Conservation (phyloP, 2,888 invertebrate species). For the Heliconius cydno region DNA sequence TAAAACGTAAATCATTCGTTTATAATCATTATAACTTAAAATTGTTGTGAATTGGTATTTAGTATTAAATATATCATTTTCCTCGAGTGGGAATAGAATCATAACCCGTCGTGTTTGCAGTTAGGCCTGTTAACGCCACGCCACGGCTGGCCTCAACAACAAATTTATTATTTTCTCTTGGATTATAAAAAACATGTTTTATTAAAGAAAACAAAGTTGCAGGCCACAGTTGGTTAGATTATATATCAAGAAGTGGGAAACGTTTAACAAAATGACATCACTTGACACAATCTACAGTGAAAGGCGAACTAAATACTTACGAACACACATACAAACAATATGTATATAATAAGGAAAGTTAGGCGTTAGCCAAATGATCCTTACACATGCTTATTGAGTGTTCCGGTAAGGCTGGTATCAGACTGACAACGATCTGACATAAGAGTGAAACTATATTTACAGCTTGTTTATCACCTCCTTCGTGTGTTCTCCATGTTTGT, state of each 20-base stretch:
- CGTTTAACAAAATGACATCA: slow-evolving; percentile 40
- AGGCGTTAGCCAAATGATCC: slow-evolving; percentile 45
- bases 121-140: too few relatives aligned
- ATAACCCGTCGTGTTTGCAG: too few relatives aligned
- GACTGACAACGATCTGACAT: slow-evolving; percentile 7
- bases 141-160: too few relatives aligned
- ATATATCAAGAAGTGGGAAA: slow-evolving; percentile 5
- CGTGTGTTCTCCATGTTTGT: too few relatives aligned
- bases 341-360: slow-evolving; percentile 43
- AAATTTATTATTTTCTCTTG: too few relatives aligned
- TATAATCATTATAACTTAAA: neutral
- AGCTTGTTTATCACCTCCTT: too few relatives aligned
- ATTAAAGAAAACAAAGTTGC: neutral
- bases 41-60: neutral
- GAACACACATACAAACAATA: slow-evolving; percentile 11
- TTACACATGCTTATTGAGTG: slow-evolving; percentile 52
- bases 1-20: neutral
- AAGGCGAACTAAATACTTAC: slow-evolving; percentile 23
- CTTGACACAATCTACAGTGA: slow-evolving; percentile 47
- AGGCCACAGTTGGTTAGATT: neutral
- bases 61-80: too few relatives aligned
- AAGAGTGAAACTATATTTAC: too few relatives aligned
- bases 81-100: too few relatives aligned
- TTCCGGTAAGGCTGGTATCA: slow-evolving; percentile 47
- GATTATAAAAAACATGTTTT: too few relatives aligned